Base-by-base conservation (phyloP, 2,888 invertebrate genomes). In the Tholera decimalis region DNA sequence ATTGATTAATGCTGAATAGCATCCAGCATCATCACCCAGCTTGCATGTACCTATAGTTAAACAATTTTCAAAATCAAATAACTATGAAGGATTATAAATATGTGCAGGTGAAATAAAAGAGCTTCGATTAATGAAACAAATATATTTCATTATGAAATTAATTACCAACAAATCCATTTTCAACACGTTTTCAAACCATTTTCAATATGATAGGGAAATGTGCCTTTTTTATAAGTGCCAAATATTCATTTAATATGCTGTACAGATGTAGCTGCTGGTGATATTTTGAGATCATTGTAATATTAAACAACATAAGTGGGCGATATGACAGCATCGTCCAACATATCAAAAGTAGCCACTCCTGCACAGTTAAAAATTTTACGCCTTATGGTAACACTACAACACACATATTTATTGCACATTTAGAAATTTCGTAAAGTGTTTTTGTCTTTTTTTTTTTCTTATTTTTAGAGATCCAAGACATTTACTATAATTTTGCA, bases 331-430 rank as follows among this genome's bases (percentile, higher is more conserved):
- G 65, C 63, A 83, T 82, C 82, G 83, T 84, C 83, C 87, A 65
- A 72, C 70, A 79, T 69, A 83, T 73, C 67, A 81, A 72, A 82
- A 85, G 83, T 87, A 83, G 87, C 86, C 82, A 90, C 90, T 91
- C 84, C 89, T 89, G 87, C 85, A 82, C 80, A 89, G 91, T 89
- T 89, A 85, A 91, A 89, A 89, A 86, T 92, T 93, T 93, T 93
- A 95, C 91, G 93, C 95, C 94, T 95, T 95, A 95, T 91, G 93
- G 94, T 94, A 95, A 95, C 93, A 95, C 96, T 96, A 95, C 95
- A 93, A 95, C 95, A 95, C 95, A 95, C 95, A 95, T 93, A 95
- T 93, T 95, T 95, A 95, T 95, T 95, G 95, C 96, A 96, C 96
- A 95, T 95, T 95, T 94, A 96, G 95, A 95, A 95, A 94, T 93